Conservation (phyloP, 2,888 invertebrate species). For the Anorthoa munda region DNA sequence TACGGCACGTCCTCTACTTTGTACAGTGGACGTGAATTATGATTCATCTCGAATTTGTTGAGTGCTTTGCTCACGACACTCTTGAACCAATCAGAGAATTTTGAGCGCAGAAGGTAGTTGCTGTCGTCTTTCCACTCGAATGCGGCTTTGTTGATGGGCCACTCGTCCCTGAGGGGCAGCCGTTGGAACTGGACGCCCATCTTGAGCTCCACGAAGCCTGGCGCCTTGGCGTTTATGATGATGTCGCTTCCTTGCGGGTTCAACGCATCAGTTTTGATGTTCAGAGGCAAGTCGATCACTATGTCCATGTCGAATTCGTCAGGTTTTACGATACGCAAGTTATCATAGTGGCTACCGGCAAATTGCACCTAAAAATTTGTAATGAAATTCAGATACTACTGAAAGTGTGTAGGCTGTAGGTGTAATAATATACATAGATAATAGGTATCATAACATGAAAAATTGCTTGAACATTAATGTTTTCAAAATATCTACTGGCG, state of each 20-base stretch:
- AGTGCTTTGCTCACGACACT: slow-evolving; percentile 84
- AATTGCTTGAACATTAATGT: neutral
- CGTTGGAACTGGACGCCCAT: slow-evolving; percentile 80
- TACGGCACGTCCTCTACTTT: slow-evolving; percentile 83
- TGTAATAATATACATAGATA: no score
- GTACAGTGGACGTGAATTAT: slow-evolving; percentile 51
- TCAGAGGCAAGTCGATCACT: slow-evolving; percentile 87
- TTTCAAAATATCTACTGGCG: neutral
- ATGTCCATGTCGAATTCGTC: slow-evolving; percentile 92
- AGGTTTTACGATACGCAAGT: slow-evolving; percentile 90
- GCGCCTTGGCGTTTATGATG: slow-evolving; percentile 77
- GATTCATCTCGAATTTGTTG: slow-evolving; percentile 70
- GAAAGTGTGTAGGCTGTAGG: no score
- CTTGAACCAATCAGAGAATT: slow-evolving; percentile 90
- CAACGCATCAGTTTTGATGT: slow-evolving; percentile 66
- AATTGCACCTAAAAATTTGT: slow-evolving; percentile 80
- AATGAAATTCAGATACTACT: neutral
- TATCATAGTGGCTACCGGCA: slow-evolving; percentile 92
- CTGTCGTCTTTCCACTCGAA: slow-evolving; percentile 81
- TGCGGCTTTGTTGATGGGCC: slow-evolving; percentile 79
- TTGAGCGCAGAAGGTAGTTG: slow-evolving; percentile 83
- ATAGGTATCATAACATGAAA: no score
- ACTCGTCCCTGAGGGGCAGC: slow-evolving; percentile 75
- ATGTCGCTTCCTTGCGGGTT: slow-evolving; percentile 80
- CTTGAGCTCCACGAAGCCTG: slow-evolving; percentile 86